A percentile compares a stretch with the other conserved stretches of the same genome.
Evolutionary conservation across 30 jellyfish, hydroid and myxozoan genomes (phyloP).

Genomic region (Hydractinia echinata): DNA sequence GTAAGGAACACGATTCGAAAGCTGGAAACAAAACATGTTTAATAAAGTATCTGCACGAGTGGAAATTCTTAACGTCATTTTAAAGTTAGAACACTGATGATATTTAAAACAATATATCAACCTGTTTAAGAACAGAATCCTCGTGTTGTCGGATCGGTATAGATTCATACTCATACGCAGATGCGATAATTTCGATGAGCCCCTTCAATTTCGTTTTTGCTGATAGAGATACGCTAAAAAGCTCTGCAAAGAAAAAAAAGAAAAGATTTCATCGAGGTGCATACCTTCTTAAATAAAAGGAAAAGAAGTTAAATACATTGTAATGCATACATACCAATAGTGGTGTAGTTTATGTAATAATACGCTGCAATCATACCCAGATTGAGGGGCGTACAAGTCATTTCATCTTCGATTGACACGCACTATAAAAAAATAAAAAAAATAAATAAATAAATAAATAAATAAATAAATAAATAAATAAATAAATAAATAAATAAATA

Average conservation of each 20-base stretch:
- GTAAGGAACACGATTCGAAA: slow-evolving; percentile 94
- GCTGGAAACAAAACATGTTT: slow-evolving; percentile 31
- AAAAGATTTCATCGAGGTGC: no score
- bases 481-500: no score
- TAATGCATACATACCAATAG: slow-evolving; percentile 65
- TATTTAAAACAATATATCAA: not conserved
- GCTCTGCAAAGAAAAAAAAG: slow-evolving; percentile 32
- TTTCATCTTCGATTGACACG: slow-evolving; percentile 93
- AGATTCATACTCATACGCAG: slow-evolving; percentile 91
- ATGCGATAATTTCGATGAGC: slow-evolving; percentile 88
- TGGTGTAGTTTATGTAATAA: slow-evolving; percentile 93
- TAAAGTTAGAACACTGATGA: not conserved
- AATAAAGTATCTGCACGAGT: not conserved
- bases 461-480: not conserved
- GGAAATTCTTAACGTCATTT: not conserved
- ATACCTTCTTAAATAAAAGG: not conserved
- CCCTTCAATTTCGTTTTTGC: slow-evolving; percentile 98
- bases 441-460: not conserved
- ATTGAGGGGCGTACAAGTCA: slow-evolving; percentile 83
- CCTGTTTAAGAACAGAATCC: slow-evolving; percentile 86
- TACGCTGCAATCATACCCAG: slow-evolving; percentile 99
- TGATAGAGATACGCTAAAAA: slow-evolving; percentile 93
- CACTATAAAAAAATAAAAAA: no score
- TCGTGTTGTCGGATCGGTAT: slow-evolving; percentile 95
- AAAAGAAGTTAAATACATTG: not conserved